Evolutionary conservation across 2,797 vertebrate species (phyloP).

Genomic region (Prunella strophiata): DNA sequence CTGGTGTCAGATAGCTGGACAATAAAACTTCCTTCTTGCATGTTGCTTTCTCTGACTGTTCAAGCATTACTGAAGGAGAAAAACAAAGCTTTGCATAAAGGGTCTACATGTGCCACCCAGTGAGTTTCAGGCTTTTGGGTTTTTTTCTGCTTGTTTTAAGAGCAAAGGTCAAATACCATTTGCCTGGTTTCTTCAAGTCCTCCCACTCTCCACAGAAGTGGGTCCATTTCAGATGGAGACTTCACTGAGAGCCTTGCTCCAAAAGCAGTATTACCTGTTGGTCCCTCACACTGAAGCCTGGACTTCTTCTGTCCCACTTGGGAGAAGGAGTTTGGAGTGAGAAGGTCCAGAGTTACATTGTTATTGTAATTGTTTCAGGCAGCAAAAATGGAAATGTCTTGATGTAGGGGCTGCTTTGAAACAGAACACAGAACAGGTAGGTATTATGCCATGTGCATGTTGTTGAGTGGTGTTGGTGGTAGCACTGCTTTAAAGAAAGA

Average conservation of each 20-base stretch:
- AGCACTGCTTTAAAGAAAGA: not conserved
- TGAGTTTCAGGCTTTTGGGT: not conserved
- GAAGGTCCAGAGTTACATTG: not conserved
- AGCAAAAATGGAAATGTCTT: not conserved
- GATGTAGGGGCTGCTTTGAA: not conserved
- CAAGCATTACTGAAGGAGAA: not conserved
- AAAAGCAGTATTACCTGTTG: not conserved
- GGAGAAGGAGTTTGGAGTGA: not conserved
- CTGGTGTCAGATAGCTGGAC: not conserved
- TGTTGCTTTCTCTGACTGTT: not conserved
- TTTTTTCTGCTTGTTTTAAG: not conserved
- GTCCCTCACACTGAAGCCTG: not conserved
- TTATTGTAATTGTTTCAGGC: not conserved
- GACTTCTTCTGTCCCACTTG: not conserved
- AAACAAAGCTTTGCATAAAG: not conserved
- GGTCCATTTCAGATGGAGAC: not conserved
- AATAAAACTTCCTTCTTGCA: not conserved
- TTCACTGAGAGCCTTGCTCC: not conserved
- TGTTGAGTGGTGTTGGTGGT: not conserved
- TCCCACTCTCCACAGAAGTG: not conserved
- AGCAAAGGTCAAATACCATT: slow-evolving; percentile 38
- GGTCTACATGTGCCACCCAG: not conserved
- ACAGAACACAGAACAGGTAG: not conserved
- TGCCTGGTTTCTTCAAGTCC: slow-evolving; percentile 1
- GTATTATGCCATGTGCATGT: not conserved